Evolutionary conservation across 2,888 invertebrate species (phyloP).

Genomic region (Ephialtes manifestator): DNA sequence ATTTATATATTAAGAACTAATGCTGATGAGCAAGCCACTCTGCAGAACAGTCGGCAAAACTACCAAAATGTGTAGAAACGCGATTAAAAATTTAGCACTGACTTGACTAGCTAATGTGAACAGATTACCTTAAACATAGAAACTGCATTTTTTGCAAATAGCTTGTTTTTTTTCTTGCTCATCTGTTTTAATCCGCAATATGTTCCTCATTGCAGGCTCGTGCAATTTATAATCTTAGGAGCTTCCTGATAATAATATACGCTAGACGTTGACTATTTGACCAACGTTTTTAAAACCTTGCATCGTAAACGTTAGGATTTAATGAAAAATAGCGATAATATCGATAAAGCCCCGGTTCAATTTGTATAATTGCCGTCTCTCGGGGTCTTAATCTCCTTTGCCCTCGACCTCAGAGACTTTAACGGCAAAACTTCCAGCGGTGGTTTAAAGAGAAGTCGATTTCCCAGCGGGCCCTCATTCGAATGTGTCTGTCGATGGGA

Average conservation of each 20-base stretch:
- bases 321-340: slow-evolving; percentile 21
- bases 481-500: slow-evolving; percentile 28
- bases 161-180: too few relatives aligned
- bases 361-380: slow-evolving; percentile 18
- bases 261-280: background rate
- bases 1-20: too few relatives aligned
- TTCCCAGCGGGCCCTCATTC: slow-evolving; percentile 27
- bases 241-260: background rate
- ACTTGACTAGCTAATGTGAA: too few relatives aligned
- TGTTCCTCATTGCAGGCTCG: background rate
- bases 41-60: too few relatives aligned
- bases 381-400: background rate
- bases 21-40: too few relatives aligned
- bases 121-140: too few relatives aligned
- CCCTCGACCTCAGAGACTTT: background rate
- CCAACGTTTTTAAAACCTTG: background rate
- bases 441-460: slow-evolving; percentile 26
- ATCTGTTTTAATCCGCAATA: too few relatives aligned
- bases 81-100: too few relatives aligned
- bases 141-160: too few relatives aligned
- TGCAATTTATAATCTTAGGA: background rate
- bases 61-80: too few relatives aligned
- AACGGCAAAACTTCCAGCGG: slow-evolving; percentile 9
- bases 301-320: background rate
- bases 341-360: slow-evolving; percentile 4